Percentiles rank a stretch among this genome's conserved stretches.
These are phyloP conservation scores for Ariolimax columbianus DNA, from an alignment of 2,888 invertebrate genomes.

Conservation along the genomic window DNA sequence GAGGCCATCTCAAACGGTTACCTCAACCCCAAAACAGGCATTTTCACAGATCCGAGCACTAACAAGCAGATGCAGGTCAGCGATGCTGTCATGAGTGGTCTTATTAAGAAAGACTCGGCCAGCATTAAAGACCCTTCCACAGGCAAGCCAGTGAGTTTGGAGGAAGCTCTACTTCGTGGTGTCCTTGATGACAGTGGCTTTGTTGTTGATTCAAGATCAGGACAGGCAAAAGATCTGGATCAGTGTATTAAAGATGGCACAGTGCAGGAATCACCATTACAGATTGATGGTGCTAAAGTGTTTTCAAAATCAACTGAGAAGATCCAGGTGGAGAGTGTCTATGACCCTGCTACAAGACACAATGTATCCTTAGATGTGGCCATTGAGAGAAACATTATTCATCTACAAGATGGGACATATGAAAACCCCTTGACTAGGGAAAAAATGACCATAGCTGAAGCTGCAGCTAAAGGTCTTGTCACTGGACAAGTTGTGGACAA, in stretches of 20 bases:
- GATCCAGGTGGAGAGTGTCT: slow-evolving; percentile 66
- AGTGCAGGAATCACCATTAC: slow-evolving; percentile 83
- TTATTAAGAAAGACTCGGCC: slow-evolving; percentile 67
- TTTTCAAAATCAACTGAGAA: slow-evolving; percentile 67
- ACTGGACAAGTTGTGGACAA: slow-evolving; percentile 67
- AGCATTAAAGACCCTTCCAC: slow-evolving; percentile 58
- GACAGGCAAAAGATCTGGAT: slow-evolving; percentile 57
- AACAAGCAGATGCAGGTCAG: slow-evolving; percentile 89
- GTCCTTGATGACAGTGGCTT: slow-evolving; percentile 60
- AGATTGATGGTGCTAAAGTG: slow-evolving; percentile 58
- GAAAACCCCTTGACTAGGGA: slow-evolving; percentile 91
- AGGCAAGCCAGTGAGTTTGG: slow-evolving; percentile 82
- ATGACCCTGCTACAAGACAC: slow-evolving; percentile 64
- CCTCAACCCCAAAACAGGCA: slow-evolving; percentile 88
- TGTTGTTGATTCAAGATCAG: slow-evolving; percentile 59
- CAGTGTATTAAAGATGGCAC: slow-evolving; percentile 74
- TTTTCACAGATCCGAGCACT: slow-evolving; percentile 87
- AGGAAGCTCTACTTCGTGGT: slow-evolving; percentile 84
- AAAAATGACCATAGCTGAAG: slow-evolving; percentile 88
- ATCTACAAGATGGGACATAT: slow-evolving; percentile 84
- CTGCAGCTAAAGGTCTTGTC: slow-evolving; percentile 86
- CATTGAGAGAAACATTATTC: slow-evolving; percentile 71
- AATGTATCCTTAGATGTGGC: slow-evolving; percentile 66
- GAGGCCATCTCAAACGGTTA: slow-evolving; percentile 82
- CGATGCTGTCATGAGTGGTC: slow-evolving; percentile 83